Evolutionary conservation across 1,140 invertebrate species (phyloP), one percentile per base, ranked within the genome.

Genomic region (Euborellia annulipes): DNA sequence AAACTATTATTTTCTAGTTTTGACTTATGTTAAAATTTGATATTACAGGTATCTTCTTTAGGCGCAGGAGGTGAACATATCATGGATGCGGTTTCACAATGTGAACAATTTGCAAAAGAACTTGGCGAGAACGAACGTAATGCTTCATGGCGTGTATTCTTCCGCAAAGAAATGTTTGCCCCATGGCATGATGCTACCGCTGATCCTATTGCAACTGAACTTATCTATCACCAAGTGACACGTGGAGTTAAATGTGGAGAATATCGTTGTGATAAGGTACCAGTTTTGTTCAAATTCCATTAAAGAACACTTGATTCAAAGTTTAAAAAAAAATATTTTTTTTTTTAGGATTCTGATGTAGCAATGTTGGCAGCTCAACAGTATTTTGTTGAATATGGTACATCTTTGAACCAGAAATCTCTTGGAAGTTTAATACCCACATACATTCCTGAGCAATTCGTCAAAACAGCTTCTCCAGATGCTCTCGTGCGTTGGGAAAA

Each of bases 11-110:
- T 36, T 4, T 3, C 14, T 49, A 45, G 9, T 40, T 34, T 39
- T 6, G 6, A 27, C 17, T 39, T 37, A 14, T 40, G 14, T 7
- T 43, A 41, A 40, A 27, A 0, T 39, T 39, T 50, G 30, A 50
- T 41, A 39, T 43, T 48, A 19, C 49, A 75, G 72, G 72, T 79
- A 21, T 78, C 77, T 8, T 81, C 78, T 1, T 58, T 81, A 21
- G 78, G 79, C 21, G 72, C 71, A 60, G 76, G 76, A 13, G 71
- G 73, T 38, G 89, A 94, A 62, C 89, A 94, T 61, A 79, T 95
- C 0, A 84, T 94, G 76, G 91, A 96, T 68, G 91, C 89, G 1
- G 87, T 96, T 51, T 90, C 84, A 1, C 88, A 92, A 64, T 94
- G 90, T 63, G 91, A 96, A 62, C 91, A 95, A 59, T 93, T 87